Conservation (phyloP, 2,888 invertebrate genomes). For the Tetanocera ferruginea region DNA sequence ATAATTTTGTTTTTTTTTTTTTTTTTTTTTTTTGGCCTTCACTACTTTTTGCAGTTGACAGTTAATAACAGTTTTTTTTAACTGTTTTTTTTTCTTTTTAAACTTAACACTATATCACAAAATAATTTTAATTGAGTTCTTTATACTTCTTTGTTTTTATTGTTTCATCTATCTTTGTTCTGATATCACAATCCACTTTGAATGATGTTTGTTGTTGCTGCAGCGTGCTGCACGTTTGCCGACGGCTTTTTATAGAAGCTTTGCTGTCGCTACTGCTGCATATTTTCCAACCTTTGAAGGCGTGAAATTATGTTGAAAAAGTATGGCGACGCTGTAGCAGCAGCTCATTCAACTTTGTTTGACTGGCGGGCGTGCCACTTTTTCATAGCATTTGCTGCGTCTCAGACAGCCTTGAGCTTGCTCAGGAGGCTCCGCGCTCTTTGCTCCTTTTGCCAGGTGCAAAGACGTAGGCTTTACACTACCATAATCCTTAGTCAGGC, state of each 20-base stretch:
- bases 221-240: constrained; percentile 43
- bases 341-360: neutral
- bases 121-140: constrained; percentile 35
- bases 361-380: neutral
- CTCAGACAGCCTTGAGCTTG: neutral
- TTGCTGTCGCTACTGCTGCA: constrained; percentile 20
- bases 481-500: constrained; percentile 7
- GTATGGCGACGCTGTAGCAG: neutral
- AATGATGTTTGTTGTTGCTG: constrained; percentile 29
- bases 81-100: constrained; percentile 43
- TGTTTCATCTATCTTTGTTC: constrained; percentile 1
- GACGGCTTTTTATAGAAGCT: constrained; percentile 31
- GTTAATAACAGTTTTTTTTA: neutral
- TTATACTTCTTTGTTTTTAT: constrained; percentile 20
- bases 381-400: neutral
- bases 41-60: constrained; percentile 41
- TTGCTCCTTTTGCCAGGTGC: neutral
- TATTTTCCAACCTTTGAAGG: neutral
- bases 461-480: neutral
- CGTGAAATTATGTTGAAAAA: neutral
- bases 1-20: neutral
- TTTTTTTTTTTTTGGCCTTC: constrained; percentile 18
- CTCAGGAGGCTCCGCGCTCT: neutral
- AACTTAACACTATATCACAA: constrained; percentile 67
- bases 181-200: constrained; percentile 55